Conservation (phyloP, 2,888 invertebrate species). For the Trissolcus japonicus region DNA sequence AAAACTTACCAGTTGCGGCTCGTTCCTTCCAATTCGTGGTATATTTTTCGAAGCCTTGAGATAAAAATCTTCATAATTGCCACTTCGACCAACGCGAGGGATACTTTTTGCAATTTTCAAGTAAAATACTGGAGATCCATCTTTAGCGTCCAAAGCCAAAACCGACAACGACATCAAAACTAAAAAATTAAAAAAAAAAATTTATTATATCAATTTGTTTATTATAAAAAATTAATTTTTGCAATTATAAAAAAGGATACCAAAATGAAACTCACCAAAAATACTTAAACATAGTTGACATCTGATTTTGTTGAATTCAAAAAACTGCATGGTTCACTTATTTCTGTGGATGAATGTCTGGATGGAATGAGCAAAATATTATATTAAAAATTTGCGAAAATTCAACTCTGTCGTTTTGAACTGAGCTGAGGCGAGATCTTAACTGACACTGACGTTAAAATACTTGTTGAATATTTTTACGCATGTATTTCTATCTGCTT, state of each 20-base stretch:
- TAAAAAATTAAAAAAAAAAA: neutral
- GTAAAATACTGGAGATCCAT: constrained; percentile 71
- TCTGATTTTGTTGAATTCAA: neutral
- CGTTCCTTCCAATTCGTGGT: constrained; percentile 62
- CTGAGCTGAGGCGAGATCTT: too few species aligned
- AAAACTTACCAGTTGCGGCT: constrained; percentile 28
- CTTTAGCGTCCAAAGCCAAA: constrained; percentile 43
- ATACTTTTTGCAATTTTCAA: constrained; percentile 72
- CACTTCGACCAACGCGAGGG: constrained; percentile 69
- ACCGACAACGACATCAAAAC: constrained; percentile 7
- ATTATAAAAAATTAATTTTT: too few species aligned
- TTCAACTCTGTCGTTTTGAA: too few species aligned
- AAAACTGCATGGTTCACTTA: neutral
- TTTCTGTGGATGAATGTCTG: too few species aligned
- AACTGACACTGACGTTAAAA: too few species aligned
- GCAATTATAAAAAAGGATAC: neutral
- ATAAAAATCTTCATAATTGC: constrained; percentile 64
- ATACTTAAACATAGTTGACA: neutral
- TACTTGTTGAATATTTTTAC: too few species aligned
- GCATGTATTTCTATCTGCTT: too few species aligned
- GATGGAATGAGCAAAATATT: too few species aligned
- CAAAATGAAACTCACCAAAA: constrained; percentile 7
- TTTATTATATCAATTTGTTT: too few species aligned
- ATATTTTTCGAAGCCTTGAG: constrained; percentile 65
- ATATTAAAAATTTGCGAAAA: too few species aligned